Percentiles rank a stretch among this genome's conserved stretches.
These are phyloP conservation scores for Hestina assimilis DNA, from an alignment of 1,140 invertebrate genomes.

Conservation along the genomic window DNA sequence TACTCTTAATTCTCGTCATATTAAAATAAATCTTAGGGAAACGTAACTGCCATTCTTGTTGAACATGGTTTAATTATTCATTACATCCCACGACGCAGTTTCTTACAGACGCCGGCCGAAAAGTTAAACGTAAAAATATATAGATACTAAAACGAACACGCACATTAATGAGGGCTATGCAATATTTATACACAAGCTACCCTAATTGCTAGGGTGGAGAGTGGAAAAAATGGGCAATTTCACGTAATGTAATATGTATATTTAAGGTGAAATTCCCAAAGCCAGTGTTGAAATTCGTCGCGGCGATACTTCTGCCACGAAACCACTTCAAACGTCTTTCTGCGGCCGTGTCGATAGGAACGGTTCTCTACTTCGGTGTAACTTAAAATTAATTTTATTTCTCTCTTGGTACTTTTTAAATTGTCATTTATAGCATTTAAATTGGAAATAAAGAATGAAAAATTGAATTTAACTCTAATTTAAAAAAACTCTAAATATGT, in stretches of 20 bases:
- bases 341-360: conserved; percentile 34
- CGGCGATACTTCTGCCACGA: conserved; percentile 64
- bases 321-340: conserved; percentile 73
- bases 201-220: conserved; percentile 78
- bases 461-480: too few relatives aligned
- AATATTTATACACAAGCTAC: conserved; percentile 76
- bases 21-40: conserved; percentile 15
- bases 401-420: too few relatives aligned
- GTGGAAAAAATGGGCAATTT: conserved; percentile 79
- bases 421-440: too few relatives aligned
- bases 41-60: conserved; percentile 35
- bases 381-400: conserved; percentile 5
- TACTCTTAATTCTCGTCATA: not conserved
- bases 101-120: conserved; percentile 56
- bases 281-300: conserved; percentile 63
- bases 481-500: too few relatives aligned
- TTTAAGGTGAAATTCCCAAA: conserved; percentile 72
- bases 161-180: conserved; percentile 75
- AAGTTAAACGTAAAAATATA: conserved; percentile 67
- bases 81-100: conserved; percentile 57
- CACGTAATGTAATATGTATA: conserved; percentile 79
- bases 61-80: conserved; percentile 73
- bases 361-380: conserved; percentile 50
- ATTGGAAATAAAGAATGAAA: too few relatives aligned
- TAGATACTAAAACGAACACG: conserved; percentile 69